Conservation (phyloP, 2,888 invertebrate species). For the Hedya salicella region DNA sequence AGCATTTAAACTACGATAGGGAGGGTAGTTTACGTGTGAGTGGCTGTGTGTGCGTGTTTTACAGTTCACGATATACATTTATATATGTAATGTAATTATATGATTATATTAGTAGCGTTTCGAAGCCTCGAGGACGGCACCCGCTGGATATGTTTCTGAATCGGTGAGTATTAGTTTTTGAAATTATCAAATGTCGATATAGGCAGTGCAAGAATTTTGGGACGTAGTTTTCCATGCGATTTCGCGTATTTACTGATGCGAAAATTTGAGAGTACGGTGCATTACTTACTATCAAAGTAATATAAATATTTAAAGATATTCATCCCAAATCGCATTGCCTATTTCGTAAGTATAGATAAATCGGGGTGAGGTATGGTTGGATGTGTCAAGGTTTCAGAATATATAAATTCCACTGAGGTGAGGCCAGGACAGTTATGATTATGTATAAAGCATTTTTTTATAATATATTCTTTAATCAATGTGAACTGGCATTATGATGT, state of each 20-base stretch:
- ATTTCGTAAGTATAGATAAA: not conserved
- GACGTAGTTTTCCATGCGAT: not conserved
- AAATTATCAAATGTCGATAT: not conserved
- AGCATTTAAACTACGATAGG: conserved; percentile 76
- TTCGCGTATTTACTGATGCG: not conserved
- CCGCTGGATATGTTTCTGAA: conserved; percentile 66
- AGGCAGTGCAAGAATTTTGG: not conserved
- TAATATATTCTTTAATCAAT: conserved; percentile 11
- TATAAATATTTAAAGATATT: not conserved
- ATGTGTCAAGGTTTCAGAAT: not conserved
- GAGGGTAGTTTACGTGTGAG: conserved; percentile 58
- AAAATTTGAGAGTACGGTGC: too few relatives aligned
- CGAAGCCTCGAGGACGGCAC: conserved; percentile 61
- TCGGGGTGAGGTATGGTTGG: not conserved
- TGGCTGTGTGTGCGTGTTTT: conserved; percentile 54
- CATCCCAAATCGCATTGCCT: not conserved
- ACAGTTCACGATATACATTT: conserved; percentile 49
- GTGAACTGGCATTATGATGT: not conserved
- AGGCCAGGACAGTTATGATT: not conserved
- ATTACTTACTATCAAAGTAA: not conserved
- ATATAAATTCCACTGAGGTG: not conserved
- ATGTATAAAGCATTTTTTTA: conserved; percentile 23
- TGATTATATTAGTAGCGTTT: conserved; percentile 57
- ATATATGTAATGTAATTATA: conserved; percentile 52
- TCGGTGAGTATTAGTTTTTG: conserved; percentile 65